Conservation (phyloP, 92 coral and sea anemone species). For the Meandrina meandrites region DNA sequence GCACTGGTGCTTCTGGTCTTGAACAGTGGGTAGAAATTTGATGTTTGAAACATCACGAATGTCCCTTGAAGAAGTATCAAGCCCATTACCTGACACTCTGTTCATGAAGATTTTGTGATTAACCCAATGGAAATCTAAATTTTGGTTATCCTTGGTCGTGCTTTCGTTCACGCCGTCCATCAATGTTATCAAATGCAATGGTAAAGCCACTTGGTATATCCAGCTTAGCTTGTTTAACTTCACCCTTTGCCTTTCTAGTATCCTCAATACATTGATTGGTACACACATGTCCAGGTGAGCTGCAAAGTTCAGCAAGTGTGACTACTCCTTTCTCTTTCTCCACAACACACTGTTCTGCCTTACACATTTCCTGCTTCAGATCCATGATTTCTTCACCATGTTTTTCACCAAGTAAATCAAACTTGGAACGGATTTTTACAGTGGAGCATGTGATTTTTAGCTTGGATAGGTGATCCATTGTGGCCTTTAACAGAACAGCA, state of each 20-base stretch:
- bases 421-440: slow-evolving; percentile 33
- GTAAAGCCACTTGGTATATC: slow-evolving; percentile 43
- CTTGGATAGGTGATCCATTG: slow-evolving; percentile 49
- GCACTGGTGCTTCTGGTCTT: slow-evolving; percentile 52
- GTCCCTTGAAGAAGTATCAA: slow-evolving; percentile 32
- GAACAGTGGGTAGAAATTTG: slow-evolving; percentile 43
- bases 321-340: slow-evolving; percentile 14
- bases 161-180: slow-evolving; percentile 45
- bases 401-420: slow-evolving; percentile 51
- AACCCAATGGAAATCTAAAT: slow-evolving; percentile 56
- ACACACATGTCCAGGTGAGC: slow-evolving; percentile 11
- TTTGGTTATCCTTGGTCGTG: slow-evolving; percentile 60
- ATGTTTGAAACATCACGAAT: slow-evolving; percentile 30
- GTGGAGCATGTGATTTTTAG: slow-evolving; percentile 55
- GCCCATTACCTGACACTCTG: slow-evolving; percentile 57
- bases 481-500: slow-evolving; percentile 42
- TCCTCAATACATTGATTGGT: slow-evolving; percentile 6
- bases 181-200: slow-evolving; percentile 64
- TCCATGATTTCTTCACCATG: slow-evolving; percentile 42
- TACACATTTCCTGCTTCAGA: slow-evolving; percentile 17
- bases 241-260: slow-evolving; percentile 22
- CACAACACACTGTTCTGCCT: slow-evolving; percentile 15
- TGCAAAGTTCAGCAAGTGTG: not conserved
- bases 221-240: slow-evolving; percentile 28
- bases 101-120: slow-evolving; percentile 54